These are phyloP conservation scores for Ciona savignyi DNA, from an alignment of 23 tunicate genomes.

Conservation along the genomic window DNA sequence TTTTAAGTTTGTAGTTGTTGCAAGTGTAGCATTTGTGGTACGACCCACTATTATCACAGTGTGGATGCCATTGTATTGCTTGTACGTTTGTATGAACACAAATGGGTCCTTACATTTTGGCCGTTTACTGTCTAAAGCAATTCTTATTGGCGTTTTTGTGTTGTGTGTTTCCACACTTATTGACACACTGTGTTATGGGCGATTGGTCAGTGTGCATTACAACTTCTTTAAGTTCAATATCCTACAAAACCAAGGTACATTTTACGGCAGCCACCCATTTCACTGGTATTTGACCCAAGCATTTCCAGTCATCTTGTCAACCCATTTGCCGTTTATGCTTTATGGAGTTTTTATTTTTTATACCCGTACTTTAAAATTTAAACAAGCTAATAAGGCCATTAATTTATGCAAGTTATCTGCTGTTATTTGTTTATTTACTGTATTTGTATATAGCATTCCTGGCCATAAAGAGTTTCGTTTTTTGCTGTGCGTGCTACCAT, in stretches of 20 bases:
- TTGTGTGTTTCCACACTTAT: conserved; percentile 8
- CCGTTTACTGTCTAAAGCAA: background rate
- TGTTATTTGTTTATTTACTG: conserved; percentile 10
- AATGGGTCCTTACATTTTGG: background rate
- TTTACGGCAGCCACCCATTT: conserved; percentile 81
- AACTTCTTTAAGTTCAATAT: conserved; percentile 74
- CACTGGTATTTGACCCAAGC: conserved; percentile 84
- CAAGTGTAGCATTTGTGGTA: conserved; percentile 18
- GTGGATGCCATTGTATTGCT: conserved; percentile 64
- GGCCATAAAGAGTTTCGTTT: conserved; percentile 88
- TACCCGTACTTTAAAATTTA: background rate
- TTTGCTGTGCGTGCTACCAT: conserved; percentile 45
- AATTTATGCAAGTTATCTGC: background rate
- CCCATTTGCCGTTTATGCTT: conserved; percentile 35
- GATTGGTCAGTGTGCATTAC: conserved; percentile 42
- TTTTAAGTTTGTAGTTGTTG: conserved; percentile 10
- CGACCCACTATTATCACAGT: conserved; percentile 69
- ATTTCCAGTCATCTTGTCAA: conserved; percentile 30
- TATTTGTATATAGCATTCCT: conserved; percentile 51
- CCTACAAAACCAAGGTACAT: conserved; percentile 36
- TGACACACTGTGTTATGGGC: conserved; percentile 46
- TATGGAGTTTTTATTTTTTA: conserved; percentile 9
- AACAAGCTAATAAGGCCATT: background rate
- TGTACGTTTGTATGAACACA: background rate
- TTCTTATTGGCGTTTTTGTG: background rate